Base-by-base conservation (phyloP, 1,140 invertebrate species). In the Vanessa atalanta region DNA sequence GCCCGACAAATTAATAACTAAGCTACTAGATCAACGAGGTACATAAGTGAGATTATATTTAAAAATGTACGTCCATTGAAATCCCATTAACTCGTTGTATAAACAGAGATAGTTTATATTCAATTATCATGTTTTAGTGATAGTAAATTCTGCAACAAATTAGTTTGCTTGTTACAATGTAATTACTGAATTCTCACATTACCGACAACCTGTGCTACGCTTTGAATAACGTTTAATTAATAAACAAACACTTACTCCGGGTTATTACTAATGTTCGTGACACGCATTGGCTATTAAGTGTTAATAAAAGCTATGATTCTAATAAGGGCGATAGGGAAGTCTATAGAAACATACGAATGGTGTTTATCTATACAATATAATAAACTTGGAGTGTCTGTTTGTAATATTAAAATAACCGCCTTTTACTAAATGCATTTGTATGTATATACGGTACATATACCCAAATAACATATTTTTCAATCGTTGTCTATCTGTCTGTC, bases 181-280 rank as follows among this genome's bases (percentile, higher is more conserved):
- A 60, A 69, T 69, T 69, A 69, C 53, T 55, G 53, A 47, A 69
- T 48, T 69, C 47, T 53, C 53, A 60, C 67, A 69, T 69, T 69
- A 69, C 51, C 20, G 60, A 43, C 67, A 69, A 48, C 43, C 43
- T 69, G 67, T 43, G 37, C 6, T 43, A 43, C 53, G 53, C 43
- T 57, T 55, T 69, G 55, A 60, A 69, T 69, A 68, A 57, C 51
- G 66, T 37, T 57, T 68, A 53, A 53, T 53, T 16, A 53, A 53
- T 53, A 53, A 53, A 16, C 15, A 16, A 53, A n/a, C 15, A 53
- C 51, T 53, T 53, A 53, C 51, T 53, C n/a, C n/a, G 16, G 51
- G 15, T 20, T 16, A 16, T 53, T 53, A n/a, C n/a, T 20, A 53
- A 16, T 43, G 51, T 13, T 15, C 15, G 13, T 50, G 48, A n/a